Percentiles rank a stretch among this genome's conserved stretches.
Evolutionary conservation across 2,113 vertebrate genomes (phyloP).

Genomic region (Pheucticus melanocephalus): DNA sequence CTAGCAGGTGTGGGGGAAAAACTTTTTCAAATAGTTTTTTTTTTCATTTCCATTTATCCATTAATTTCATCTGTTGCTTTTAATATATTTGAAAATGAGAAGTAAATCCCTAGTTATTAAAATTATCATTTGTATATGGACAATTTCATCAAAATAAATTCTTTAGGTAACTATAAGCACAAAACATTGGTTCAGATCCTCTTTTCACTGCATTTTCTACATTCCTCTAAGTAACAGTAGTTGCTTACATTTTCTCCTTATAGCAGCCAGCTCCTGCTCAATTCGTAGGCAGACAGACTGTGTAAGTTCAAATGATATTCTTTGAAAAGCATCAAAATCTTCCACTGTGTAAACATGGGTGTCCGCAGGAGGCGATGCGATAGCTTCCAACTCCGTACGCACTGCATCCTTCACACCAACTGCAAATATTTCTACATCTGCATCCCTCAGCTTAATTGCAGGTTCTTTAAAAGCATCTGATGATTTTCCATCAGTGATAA

Average conservation of each 20-base stretch:
- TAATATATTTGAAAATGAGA: background rate
- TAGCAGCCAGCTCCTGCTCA: conserved; percentile 88
- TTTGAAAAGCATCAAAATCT: conserved; percentile 97
- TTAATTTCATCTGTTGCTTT: background rate
- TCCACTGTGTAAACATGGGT: conserved; percentile 97
- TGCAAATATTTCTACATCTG: conserved; percentile 95
- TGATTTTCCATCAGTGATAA: conserved; percentile 98
- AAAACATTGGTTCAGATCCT: background rate
- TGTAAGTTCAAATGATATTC: conserved; percentile 93
- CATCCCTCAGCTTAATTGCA: conserved; percentile 82
- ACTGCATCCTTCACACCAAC: conserved; percentile 98
- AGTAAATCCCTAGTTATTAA: background rate
- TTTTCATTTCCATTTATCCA: background rate
- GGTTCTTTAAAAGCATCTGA: conserved; percentile 95
- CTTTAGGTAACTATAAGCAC: background rate
- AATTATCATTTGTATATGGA: background rate
- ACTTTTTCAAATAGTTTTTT: background rate
- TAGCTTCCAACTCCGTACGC: conserved; percentile 91
- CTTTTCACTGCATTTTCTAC: background rate
- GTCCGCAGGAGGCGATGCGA: conserved; percentile 86
- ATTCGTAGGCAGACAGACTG: conserved; percentile 96
- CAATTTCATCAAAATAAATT: background rate
- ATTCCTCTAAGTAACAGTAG: background rate
- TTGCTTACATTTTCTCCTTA: conserved; percentile 87
- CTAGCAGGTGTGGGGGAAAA: background rate